Evolutionary conservation across 2,888 invertebrate species (phyloP), one percentile per base, ranked within the genome.

Genomic region (Ophioninae sp.): DNA sequence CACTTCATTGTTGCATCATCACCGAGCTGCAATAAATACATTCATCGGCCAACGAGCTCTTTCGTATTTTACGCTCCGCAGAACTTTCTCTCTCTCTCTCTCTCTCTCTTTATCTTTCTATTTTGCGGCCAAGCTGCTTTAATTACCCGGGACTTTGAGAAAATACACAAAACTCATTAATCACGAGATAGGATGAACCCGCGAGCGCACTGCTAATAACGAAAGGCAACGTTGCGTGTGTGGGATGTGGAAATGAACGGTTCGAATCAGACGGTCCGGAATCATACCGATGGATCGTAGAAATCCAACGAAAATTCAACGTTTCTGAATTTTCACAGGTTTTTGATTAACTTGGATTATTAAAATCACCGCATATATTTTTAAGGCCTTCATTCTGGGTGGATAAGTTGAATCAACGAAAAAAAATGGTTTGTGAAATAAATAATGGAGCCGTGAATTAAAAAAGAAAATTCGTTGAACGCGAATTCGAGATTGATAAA

Each of bases 131-230:
- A 75, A 69, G 70, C 80, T 30, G 75, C 75, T 78, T 81, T 84
- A 84, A 81, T 84, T 84, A 84, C 81, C 81, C 78, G 78, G 75
- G 81, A 78, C 81, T 79, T 79, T 84, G 83, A 17, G 78, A 81
- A 84, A 81, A 84, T 84, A 84, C 78, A 62, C 67, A 62, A 84
- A 81, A 81, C 78, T 84, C 81, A 84, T 84, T 84, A 79, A 84
- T 84, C 83, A 84, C 81, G 74, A 59, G 59, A 62, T 62, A 65
- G 20, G 74, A 79, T 61, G 30, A n/a, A 50, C 37, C 64, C 13
- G 72, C 82, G 65, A 70, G 70, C 70, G 7, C 68, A 50, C 50
- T 17, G 50, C 70, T 44, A 64, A 82, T 79, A 70, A 65, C 75
- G 50, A 70, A 68, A 61, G 65, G 59, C 65, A 59, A 62, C 17